phyloP scores from a whole-genome alignment of 2,113 vertebrate species.

The Phoxinus phoxinus region DNA sequence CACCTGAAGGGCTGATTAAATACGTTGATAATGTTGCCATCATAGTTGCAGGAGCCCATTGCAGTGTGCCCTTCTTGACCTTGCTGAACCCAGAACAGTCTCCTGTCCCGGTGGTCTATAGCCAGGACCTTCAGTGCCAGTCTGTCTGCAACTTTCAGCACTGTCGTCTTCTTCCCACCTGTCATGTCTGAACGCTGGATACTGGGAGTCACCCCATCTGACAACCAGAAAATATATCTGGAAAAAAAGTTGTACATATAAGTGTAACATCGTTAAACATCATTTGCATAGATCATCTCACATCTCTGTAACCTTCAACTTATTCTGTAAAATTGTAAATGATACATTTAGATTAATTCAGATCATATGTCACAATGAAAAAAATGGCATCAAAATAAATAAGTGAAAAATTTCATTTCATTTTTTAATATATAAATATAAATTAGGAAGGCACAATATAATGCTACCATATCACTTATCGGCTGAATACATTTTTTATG shows the following conservation, averaged over 20 bases:
- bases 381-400: neutral
- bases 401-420: neutral
- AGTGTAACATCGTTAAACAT: neutral
- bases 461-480: too few relatives aligned
- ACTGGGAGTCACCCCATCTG: constrained; percentile 72
- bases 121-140: constrained; percentile 70
- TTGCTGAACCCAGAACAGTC: constrained; percentile 87
- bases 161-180: constrained; percentile 64
- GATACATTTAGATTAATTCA: neutral
- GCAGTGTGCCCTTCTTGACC: constrained; percentile 64
- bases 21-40: constrained; percentile 75
- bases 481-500: too few relatives aligned
- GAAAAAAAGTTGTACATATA: constrained; percentile 28
- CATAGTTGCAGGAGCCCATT: constrained; percentile 83
- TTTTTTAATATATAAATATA: neutral
- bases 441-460: too few relatives aligned
- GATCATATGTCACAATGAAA: neutral
- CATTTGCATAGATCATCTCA: too few relatives aligned
- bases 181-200: constrained; percentile 76
- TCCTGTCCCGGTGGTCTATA: constrained; percentile 75
- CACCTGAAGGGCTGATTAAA: constrained; percentile 75
- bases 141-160: constrained; percentile 74
- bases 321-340: neutral
- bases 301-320: neutral
- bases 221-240: constrained; percentile 91